A percentile compares a stretch with the other conserved stretches of the same genome.
These are phyloP conservation scores for Acleris laterana DNA, from an alignment of 2,888 invertebrate species.

Conservation along the genomic window DNA sequence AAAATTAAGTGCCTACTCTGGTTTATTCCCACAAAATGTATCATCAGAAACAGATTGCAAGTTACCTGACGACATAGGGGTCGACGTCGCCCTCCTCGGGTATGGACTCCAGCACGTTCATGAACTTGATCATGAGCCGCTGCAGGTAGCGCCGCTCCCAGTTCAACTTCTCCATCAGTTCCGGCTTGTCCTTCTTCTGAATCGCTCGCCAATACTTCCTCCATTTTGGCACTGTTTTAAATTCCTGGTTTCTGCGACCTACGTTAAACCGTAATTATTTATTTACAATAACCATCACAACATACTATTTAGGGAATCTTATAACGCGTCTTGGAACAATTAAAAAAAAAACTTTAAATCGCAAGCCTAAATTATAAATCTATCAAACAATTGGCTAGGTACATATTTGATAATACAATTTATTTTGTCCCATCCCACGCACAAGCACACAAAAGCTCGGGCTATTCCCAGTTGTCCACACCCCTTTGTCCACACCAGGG, in stretches of 20 bases:
- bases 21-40: too few species aligned
- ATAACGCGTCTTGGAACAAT: too few species aligned
- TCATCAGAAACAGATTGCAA: background rate
- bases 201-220: slow-evolving; percentile 95
- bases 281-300: background rate
- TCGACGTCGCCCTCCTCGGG: slow-evolving; percentile 85
- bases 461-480: too few species aligned
- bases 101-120: slow-evolving; percentile 91
- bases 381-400: too few species aligned
- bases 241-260: slow-evolving; percentile 93
- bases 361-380: too few species aligned
- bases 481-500: too few species aligned
- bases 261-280: slow-evolving; percentile 33
- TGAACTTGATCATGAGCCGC: slow-evolving; percentile 94
- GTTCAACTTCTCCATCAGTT: slow-evolving; percentile 86
- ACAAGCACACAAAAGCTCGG: too few species aligned
- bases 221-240: slow-evolving; percentile 94
- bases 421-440: too few species aligned
- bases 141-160: slow-evolving; percentile 95
- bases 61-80: slow-evolving; percentile 81
- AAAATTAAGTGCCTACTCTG: too few species aligned
- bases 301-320: too few species aligned
- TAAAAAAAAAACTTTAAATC: too few species aligned
- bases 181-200: slow-evolving; percentile 92
- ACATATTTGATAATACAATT: too few species aligned